These are phyloP conservation scores for Diorhabda elongata DNA, from an alignment of 1,140 invertebrate species.

Conservation along the genomic window DNA sequence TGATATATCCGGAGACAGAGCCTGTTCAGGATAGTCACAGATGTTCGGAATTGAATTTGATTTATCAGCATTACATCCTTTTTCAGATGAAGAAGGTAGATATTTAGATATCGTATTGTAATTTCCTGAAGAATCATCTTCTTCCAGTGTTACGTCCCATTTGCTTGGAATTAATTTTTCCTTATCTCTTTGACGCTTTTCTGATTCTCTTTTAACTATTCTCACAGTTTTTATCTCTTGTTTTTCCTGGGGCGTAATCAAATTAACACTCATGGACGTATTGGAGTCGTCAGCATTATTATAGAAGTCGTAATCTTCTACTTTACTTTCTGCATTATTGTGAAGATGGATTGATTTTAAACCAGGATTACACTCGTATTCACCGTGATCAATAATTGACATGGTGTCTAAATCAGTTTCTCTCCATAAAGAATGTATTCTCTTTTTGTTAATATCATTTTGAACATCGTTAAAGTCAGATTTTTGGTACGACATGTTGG, in stretches of 20 bases:
- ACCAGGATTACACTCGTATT: conserved; percentile 25
- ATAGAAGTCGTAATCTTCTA: conserved; percentile 30
- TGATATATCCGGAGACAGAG: conserved; percentile 43
- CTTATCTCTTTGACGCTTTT: conserved; percentile 72
- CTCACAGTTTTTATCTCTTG: conserved; percentile 89
- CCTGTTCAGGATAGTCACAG: conserved; percentile 24
- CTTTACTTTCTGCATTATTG: conserved; percentile 39
- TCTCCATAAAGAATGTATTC: conserved; percentile 62
- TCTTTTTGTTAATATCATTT: conserved; percentile 37
- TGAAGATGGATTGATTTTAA: conserved; percentile 34
- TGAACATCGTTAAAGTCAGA: conserved; percentile 22
- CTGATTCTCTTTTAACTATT: conserved; percentile 88
- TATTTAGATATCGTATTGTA: conserved; percentile 36
- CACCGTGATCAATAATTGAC: conserved; percentile 60
- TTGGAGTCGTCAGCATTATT: conserved; percentile 33
- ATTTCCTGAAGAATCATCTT: conserved; percentile 38
- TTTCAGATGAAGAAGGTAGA: conserved; percentile 29
- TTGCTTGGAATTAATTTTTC: conserved; percentile 47
- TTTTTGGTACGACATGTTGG: conserved; percentile 52
- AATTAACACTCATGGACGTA: conserved; percentile 38
- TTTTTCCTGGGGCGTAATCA: conserved; percentile 60
- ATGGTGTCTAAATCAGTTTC: conserved; percentile 86
- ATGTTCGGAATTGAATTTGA: conserved; percentile 35
- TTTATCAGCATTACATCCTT: conserved; percentile 22
- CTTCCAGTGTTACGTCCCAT: conserved; percentile 41